A percentile compares a stretch with the other conserved stretches of the same genome.
These are phyloP conservation scores for Piaya cayana DNA, from an alignment of 2,113 vertebrate species.

Conservation along the genomic window DNA sequence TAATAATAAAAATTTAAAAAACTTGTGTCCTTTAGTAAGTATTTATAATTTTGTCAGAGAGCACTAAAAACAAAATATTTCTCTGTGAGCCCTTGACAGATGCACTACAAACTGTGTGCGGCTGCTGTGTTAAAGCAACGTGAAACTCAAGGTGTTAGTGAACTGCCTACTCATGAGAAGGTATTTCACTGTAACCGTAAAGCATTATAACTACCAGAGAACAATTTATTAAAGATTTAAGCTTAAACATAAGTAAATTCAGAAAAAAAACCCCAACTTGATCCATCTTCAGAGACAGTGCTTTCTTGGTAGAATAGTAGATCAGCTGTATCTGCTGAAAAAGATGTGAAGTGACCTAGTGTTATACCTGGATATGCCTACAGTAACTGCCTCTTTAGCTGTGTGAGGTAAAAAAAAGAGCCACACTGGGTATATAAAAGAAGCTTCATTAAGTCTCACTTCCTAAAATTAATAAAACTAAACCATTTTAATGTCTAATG, in stretches of 20 bases:
- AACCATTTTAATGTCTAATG: neutral
- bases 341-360: neutral
- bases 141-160: neutral
- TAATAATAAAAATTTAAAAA: too few species aligned
- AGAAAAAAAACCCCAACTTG: neutral
- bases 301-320: neutral
- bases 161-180: neutral
- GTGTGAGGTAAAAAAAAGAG: neutral
- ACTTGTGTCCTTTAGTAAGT: too few species aligned
- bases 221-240: neutral
- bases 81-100: neutral
- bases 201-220: neutral
- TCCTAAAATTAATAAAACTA: neutral
- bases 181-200: neutral
- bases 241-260: neutral
- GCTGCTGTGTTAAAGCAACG: neutral
- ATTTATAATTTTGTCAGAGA: neutral
- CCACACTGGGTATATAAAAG: neutral
- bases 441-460: neutral
- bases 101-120: neutral
- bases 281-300: rapidly evolving
- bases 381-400: neutral
- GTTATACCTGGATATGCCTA: neutral
- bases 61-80: neutral
- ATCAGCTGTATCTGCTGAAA: neutral